Percentiles rank a stretch among this genome's conserved stretches.
These are phyloP conservation scores for Conomelus anceps DNA, from an alignment of 2,888 invertebrate species.

Conservation along the genomic window DNA sequence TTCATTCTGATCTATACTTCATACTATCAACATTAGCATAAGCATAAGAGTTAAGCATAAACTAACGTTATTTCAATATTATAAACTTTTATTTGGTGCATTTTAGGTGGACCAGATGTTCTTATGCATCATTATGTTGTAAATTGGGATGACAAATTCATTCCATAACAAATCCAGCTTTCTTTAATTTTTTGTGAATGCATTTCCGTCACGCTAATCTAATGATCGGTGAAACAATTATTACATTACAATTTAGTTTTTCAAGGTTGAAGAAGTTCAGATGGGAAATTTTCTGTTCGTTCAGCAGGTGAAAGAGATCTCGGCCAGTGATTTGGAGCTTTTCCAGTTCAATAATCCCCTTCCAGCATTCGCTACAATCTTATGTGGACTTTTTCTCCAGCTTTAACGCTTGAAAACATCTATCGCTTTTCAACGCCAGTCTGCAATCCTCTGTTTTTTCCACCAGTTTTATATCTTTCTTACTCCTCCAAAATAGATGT, in stretches of 20 bases:
- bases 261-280: background rate
- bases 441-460: background rate
- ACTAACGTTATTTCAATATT: too few species aligned
- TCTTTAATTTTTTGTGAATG: too few species aligned
- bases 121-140: too few species aligned
- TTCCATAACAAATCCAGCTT: too few species aligned
- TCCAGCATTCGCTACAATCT: background rate
- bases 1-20: too few species aligned
- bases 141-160: too few species aligned
- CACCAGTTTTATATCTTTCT: background rate
- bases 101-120: too few species aligned
- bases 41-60: too few species aligned
- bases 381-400: background rate
- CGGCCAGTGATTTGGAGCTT: background rate
- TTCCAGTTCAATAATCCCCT: background rate
- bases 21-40: too few species aligned
- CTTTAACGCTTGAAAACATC: background rate
- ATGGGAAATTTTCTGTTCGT: background rate
- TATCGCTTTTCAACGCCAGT: background rate
- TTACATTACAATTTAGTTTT: background rate
- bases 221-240: background rate
- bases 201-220: background rate
- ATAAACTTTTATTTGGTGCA: too few species aligned
- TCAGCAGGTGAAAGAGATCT: background rate
- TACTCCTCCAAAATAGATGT: background rate